Evolutionary conservation across 1,140 invertebrate species (phyloP).

Genomic region (Zelostemma sp.): DNA sequence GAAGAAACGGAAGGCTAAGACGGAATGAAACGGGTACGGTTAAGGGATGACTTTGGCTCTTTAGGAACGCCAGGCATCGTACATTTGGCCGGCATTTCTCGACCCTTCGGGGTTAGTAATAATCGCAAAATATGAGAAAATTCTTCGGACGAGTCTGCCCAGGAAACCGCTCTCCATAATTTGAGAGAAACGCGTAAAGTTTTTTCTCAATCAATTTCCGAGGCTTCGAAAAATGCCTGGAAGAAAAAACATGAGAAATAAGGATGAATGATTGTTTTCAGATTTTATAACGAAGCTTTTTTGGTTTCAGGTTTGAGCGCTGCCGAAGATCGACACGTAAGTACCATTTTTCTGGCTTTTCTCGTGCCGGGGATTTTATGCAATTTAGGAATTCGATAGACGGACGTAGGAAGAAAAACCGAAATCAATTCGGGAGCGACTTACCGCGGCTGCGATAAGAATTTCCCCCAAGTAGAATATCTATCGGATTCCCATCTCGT

Average conservation of each 20-base stretch:
- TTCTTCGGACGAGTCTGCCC: conserved; percentile 46
- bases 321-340: conserved; percentile 79
- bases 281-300: conserved; percentile 15
- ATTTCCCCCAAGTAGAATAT: not conserved
- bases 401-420: not conserved
- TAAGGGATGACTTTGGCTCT: conserved; percentile 28
- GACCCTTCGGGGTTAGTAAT: conserved; percentile 42
- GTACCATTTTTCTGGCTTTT: conserved; percentile 57
- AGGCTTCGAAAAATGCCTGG: too few species aligned
- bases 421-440: not conserved
- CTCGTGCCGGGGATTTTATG: not conserved
- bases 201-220: conserved; percentile 28
- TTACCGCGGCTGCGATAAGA: not conserved
- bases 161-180: conserved; percentile 36
- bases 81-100: conserved; percentile 37
- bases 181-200: conserved; percentile 25
- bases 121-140: conserved; percentile 59
- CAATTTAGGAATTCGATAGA: conserved; percentile 3
- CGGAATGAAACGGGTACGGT: too few species aligned
- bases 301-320: conserved; percentile 77
- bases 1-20: too few species aligned
- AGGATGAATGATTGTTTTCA: too few species aligned
- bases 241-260: too few species aligned
- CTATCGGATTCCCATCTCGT: conserved; percentile 4
- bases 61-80: conserved; percentile 36